Evolutionary conservation across 37 sponge, comb jelly and placozoan species (phyloP).

Genomic region (Halisarca cf. caerulea): DNA sequence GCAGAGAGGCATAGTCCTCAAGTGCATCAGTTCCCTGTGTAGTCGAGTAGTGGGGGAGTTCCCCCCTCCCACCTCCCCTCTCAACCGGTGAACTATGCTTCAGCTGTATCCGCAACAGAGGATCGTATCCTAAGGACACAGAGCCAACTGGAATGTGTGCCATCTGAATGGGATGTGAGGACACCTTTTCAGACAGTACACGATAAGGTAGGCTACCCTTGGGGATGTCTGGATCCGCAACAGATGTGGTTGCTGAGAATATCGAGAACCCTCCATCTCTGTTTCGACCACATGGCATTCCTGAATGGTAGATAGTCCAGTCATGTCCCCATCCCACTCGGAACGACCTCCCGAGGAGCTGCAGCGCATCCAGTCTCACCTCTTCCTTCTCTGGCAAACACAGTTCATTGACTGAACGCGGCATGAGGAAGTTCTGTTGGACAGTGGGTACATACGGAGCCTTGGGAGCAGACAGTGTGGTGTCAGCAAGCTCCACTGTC

Average conservation of each 20-base stretch:
- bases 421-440: not conserved
- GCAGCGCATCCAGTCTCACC: conserved; percentile 8
- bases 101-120: conserved; percentile 43
- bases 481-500: not conserved
- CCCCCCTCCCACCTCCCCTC: not conserved
- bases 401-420: not conserved
- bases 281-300: not conserved
- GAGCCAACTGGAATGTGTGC: not conserved
- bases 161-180: not conserved
- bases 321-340: conserved; percentile 94
- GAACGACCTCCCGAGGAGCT: conserved; percentile 60
- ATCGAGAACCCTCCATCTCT: not conserved
- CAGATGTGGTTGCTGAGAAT: not conserved
- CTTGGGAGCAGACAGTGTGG: not conserved
- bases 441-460: not conserved
- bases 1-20: conserved; percentile 2
- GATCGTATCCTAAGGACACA: conserved; percentile 1
- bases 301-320: conserved; percentile 82
- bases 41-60: conserved; percentile 23
- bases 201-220: not conserved
- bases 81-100: conserved; percentile 27
- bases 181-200: not conserved
- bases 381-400: not conserved
- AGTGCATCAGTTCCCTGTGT: conserved; percentile 1
- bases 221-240: not conserved